These are phyloP conservation scores for Cryptops parisi DNA, from an alignment of 2,888 invertebrate species.

Conservation along the genomic window DNA sequence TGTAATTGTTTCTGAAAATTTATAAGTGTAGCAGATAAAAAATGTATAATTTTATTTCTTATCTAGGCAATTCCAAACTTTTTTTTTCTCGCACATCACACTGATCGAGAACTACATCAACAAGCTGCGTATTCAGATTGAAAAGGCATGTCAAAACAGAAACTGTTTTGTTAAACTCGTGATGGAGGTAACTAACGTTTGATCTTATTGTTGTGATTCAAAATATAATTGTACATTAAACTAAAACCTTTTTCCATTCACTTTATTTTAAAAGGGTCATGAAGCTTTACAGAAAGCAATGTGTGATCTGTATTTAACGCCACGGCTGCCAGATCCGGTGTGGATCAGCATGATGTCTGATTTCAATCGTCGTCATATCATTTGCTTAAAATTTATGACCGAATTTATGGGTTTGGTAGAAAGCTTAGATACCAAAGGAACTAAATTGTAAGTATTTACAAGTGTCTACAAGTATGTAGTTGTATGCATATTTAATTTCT, in stretches of 20 bases:
- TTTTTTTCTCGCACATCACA: constrained; percentile 61
- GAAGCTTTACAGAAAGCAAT: constrained; percentile 39
- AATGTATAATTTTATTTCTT: too few relatives aligned
- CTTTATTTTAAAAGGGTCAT: too few relatives aligned
- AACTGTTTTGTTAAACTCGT: constrained; percentile 38
- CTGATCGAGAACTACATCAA: constrained; percentile 32
- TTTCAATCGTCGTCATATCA: constrained; percentile 29
- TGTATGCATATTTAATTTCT: too few relatives aligned
- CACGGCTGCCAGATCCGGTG: constrained; percentile 46
- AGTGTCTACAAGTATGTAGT: too few relatives aligned
- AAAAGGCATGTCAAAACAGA: constrained; percentile 45
- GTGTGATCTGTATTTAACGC: constrained; percentile 50
- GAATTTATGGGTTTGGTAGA: constrained; percentile 30
- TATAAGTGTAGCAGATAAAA: neutral
- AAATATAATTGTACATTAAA: too few relatives aligned
- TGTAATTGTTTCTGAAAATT: neutral
- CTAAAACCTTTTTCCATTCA: too few relatives aligned
- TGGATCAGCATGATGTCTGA: constrained; percentile 49
- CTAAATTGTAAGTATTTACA: constrained; percentile 62
- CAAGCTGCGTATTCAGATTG: constrained; percentile 45
- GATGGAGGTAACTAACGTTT: constrained; percentile 34
- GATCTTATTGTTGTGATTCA: too few relatives aligned
- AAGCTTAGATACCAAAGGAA: constrained; percentile 60
- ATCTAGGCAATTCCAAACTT: constrained; percentile 47
- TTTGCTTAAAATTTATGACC: constrained; percentile 31